Percentiles rank a stretch among this genome's conserved stretches.
These are phyloP conservation scores for Arctopsyche grandis DNA, from an alignment of 1,140 invertebrate species.

Conservation along the genomic window DNA sequence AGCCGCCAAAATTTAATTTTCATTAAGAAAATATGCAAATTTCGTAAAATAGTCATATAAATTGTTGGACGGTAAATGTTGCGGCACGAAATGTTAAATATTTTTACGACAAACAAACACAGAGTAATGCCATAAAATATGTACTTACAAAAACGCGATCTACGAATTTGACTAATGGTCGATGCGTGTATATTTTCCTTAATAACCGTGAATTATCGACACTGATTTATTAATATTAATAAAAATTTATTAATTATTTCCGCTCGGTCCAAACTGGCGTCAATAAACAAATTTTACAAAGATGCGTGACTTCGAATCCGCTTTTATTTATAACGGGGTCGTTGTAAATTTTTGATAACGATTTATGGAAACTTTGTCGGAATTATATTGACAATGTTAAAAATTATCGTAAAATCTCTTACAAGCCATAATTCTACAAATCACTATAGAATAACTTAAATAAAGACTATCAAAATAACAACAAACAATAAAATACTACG, in stretches of 20 bases:
- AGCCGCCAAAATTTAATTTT: conserved; percentile 13
- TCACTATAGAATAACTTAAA: no score
- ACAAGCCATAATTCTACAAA: no score
- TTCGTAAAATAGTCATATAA: not conserved
- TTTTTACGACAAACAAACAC: conserved; percentile 14
- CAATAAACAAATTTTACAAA: conserved; percentile 8
- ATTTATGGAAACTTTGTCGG: no score
- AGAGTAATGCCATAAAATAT: not conserved
- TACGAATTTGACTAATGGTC: conserved; percentile 13
- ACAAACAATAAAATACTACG: no score
- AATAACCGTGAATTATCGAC: conserved; percentile 24
- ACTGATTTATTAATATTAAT: conserved; percentile 12
- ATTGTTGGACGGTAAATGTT: not conserved
- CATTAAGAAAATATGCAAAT: not conserved
- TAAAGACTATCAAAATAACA: no score
- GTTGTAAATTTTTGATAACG: no score
- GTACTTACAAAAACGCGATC: not conserved
- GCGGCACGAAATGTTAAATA: not conserved
- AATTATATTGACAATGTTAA: no score
- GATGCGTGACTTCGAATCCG: conserved; percentile 6
- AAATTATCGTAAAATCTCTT: no score
- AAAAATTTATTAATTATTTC: conserved; percentile 24
- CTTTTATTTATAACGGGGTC: not conserved
- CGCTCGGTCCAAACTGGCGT: not conserved
- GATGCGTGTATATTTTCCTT: conserved; percentile 20